Base-by-base conservation (phyloP, 2,113 vertebrate species). In the Hippocampus barbouri region DNA sequence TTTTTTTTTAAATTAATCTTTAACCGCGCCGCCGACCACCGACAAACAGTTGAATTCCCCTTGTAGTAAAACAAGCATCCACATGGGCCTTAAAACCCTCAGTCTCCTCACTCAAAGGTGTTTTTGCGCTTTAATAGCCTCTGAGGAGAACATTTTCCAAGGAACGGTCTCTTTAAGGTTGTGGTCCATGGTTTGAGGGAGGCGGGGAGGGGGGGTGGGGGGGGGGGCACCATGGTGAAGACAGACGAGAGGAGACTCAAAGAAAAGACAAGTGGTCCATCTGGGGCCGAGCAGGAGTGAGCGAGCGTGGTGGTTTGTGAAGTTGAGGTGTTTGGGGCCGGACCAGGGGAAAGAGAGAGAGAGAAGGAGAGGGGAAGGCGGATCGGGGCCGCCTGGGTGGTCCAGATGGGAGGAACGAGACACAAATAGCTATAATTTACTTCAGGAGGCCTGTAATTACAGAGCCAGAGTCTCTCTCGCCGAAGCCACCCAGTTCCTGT, bases 341-440 rank as follows among this genome's bases (percentile, higher is more conserved):
- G 87, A 86, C 86, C 76, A 59, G 82, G 88, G 88, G 83, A 78
- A 80, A 80, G 81, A 82, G 82, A 79, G 88, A 84, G 90, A 86
- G 77, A 45, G 63, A 75, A 79, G 77, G 83, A 80, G 83, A 84
- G 88, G 82, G 81, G 75, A 88, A 16, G 59, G 59, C 59, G 59
- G 59, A 61, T 61, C 82, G 78, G 34, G 77, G 76, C 92, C 83
- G 90, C 83, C 88, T 94, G 93, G 92, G 93, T 94, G 93, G 93
- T 94, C 93, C 93, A 94, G 92, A 92, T 94, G 93, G 92, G 92
- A 90, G 92, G 92, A 93, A 92, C 89, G 84, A 94, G 93, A 93
- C 93, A 94, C 92, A 94, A 94, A 93, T 94, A 93, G 92, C 92
- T 93, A 91, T 93, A 93, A 94, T 94, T 94, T 93, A 92, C 92